phyloP scores from a whole-genome alignment of 2,797 vertebrate genomes.

The Glossophaga mutica region DNA sequence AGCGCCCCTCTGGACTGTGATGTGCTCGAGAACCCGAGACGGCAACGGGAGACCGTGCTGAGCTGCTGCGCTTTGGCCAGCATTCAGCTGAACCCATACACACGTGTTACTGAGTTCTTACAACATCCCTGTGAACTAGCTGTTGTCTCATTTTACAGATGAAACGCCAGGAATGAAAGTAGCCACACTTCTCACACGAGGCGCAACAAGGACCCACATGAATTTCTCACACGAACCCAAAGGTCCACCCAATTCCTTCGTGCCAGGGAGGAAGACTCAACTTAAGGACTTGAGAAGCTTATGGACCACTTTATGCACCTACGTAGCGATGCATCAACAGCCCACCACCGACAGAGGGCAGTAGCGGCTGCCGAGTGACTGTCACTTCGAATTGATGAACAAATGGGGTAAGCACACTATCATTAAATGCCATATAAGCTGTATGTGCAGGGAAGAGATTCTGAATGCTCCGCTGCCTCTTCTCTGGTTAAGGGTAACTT shows the following conservation, averaged over 20 bases:
- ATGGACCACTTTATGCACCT: background rate
- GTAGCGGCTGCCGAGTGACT: background rate
- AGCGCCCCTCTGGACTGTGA: background rate
- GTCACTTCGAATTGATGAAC: background rate
- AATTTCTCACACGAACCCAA: background rate
- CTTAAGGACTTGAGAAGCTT: background rate
- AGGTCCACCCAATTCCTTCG: background rate
- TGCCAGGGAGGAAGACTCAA: background rate
- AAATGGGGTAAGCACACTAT: background rate
- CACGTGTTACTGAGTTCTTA: background rate
- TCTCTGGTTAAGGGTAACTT: background rate
- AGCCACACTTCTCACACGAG: background rate
- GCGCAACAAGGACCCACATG: background rate
- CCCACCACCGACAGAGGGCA: constrained; percentile 57
- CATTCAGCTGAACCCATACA: background rate
- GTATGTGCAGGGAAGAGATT: background rate
- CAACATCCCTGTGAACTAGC: background rate
- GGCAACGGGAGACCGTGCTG: background rate
- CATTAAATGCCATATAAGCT: background rate
- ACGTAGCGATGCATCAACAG: background rate
- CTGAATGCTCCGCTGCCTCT: background rate
- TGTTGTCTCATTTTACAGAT: background rate
- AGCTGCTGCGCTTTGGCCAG: background rate
- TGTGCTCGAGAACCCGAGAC: background rate
- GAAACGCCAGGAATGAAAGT: background rate